Percentiles rank a stretch among this genome's conserved stretches.
Conservation (phyloP, 1,140 invertebrate genomes). For the Drosophila triauraria region DNA sequence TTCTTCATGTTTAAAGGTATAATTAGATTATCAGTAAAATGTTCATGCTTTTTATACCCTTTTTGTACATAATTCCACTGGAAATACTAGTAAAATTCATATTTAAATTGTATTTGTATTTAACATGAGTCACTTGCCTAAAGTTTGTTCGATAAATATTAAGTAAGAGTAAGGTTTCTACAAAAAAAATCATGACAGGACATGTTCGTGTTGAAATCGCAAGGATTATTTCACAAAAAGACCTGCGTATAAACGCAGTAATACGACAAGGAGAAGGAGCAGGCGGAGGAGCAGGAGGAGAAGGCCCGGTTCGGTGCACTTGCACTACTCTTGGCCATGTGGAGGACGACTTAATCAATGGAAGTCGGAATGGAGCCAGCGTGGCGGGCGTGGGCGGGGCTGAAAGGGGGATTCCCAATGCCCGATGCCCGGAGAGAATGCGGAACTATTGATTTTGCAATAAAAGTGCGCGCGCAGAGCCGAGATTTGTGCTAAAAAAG, state of each 20-base stretch:
- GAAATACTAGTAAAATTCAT: background rate
- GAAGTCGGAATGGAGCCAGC: constrained; percentile 25
- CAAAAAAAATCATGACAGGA: background rate
- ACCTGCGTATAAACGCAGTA: constrained; percentile 15
- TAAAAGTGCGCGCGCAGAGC: constrained; percentile 76
- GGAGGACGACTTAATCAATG: constrained; percentile 54
- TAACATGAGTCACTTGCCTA: constrained; percentile 1
- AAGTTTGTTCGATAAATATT: constrained; percentile 17
- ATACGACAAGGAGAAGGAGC: too few relatives aligned
- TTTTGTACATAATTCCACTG: background rate
- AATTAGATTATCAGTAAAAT: background rate
- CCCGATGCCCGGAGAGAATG: constrained; percentile 48
- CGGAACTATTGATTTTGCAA: constrained; percentile 77
- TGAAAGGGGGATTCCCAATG: constrained; percentile 8
- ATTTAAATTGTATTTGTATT: background rate
- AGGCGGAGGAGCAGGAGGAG: too few relatives aligned
- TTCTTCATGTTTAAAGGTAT: background rate
- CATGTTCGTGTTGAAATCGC: constrained; percentile 4
- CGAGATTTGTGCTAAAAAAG: constrained; percentile 63
- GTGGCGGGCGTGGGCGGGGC: constrained; percentile 10
- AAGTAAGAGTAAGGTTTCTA: background rate
- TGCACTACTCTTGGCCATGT: constrained; percentile 49
- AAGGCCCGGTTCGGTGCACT: constrained; percentile 32
- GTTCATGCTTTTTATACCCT: background rate
- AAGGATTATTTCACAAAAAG: background rate